Percentiles rank a stretch among this genome's conserved stretches.
Conservation (phyloP, 1,140 invertebrate species). For the Drosophila lacteicornis region DNA sequence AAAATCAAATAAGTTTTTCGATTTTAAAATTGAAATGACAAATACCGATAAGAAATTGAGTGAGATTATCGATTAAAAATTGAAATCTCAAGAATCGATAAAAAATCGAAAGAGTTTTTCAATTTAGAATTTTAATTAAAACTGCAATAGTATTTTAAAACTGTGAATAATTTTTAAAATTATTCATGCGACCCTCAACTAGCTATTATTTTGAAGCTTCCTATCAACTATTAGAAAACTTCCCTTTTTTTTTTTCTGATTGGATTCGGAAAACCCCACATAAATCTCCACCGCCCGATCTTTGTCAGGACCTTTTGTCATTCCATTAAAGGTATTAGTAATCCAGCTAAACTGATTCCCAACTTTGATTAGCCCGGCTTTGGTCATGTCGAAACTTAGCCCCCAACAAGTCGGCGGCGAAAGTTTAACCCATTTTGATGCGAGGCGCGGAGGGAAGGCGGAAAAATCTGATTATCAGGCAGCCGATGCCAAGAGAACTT, state of each 20-base stretch:
- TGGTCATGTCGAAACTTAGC: conserved; percentile 31
- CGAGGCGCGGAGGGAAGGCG: conserved; percentile 17
- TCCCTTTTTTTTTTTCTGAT: not conserved
- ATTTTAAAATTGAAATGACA: too few relatives aligned
- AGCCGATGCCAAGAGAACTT: conserved; percentile 57
- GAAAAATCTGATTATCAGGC: conserved; percentile 52
- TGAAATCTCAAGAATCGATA: too few relatives aligned
- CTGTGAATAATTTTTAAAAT: too few relatives aligned
- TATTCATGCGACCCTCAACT: not conserved
- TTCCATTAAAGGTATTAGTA: conserved; percentile 38
- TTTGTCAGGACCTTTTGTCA: conserved; percentile 2
- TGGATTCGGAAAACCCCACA: not conserved
- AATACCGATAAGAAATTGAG: too few relatives aligned
- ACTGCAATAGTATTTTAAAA: too few relatives aligned
- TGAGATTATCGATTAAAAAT: too few relatives aligned
- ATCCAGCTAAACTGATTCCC: conserved; percentile 22
- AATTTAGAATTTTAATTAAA: too few relatives aligned
- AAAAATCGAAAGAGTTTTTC: not conserved
- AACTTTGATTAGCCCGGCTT: conserved; percentile 45
- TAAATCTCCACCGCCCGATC: conserved; percentile 8
- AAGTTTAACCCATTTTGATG: conserved; percentile 54
- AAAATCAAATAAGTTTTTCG: too few relatives aligned
- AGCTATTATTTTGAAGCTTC: not conserved
- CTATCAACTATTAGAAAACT: conserved; percentile 4
- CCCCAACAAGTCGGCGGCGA: conserved; percentile 31